Percentiles rank a stretch among this genome's conserved stretches.
Conservation (phyloP, 2,888 invertebrate genomes). For the Flexamia atlantica region DNA sequence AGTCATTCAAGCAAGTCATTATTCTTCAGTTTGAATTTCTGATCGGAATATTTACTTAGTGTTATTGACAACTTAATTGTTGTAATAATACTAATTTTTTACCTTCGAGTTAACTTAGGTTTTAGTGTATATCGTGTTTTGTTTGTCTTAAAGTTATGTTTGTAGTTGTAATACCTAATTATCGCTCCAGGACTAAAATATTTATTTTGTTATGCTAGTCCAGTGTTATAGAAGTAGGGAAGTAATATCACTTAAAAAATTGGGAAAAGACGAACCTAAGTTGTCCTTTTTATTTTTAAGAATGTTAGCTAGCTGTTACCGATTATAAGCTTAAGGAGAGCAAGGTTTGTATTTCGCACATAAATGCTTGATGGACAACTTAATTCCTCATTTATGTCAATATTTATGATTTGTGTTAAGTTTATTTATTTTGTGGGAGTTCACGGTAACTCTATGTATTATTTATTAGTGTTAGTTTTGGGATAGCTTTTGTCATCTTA, state of each 20-base stretch:
- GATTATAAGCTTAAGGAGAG: not conserved
- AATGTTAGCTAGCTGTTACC: conserved; percentile 5
- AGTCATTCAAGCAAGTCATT: not conserved
- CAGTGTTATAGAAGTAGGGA: conserved; percentile 7
- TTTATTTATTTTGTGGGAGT: conserved; percentile 8
- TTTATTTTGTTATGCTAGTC: conserved; percentile 30
- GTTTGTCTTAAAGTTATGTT: not conserved
- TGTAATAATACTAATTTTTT: not conserved
- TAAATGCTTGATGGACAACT: not conserved
- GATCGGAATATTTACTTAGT: not conserved
- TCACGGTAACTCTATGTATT: not conserved
- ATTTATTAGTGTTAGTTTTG: conserved; percentile 2
- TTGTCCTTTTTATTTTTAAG: conserved; percentile 6
- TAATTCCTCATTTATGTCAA: conserved; percentile 6
- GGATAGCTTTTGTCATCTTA: not conserved
- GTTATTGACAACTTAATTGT: not conserved
- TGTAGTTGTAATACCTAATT: not conserved
- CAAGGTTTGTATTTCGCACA: not conserved
- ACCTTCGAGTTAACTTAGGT: not conserved
- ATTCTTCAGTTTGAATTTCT: not conserved
- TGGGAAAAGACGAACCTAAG: not conserved
- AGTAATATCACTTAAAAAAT: not conserved
- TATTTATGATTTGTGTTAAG: conserved; percentile 4
- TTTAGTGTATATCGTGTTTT: not conserved
- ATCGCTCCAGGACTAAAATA: not conserved